phyloP scores from a whole-genome alignment of 2,797 vertebrate genomes.

The Centroberyx gerrardi region DNA sequence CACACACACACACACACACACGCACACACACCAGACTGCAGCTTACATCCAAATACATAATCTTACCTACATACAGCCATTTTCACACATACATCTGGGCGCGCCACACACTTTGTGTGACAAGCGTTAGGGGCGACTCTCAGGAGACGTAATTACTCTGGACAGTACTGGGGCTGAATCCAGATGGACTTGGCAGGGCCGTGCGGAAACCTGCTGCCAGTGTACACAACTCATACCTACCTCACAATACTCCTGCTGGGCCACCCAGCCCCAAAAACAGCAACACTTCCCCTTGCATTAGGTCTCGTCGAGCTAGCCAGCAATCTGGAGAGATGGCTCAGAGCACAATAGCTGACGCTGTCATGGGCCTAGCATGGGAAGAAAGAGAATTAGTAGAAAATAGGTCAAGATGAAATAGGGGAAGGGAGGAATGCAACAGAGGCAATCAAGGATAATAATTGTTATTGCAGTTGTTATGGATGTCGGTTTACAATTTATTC shows the following conservation, averaged over 20 bases:
- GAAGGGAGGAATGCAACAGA: slow-evolving; percentile 10
- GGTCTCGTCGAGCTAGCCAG: slow-evolving; percentile 29
- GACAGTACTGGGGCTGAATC: slow-evolving; percentile 68
- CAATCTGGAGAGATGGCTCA: slow-evolving; percentile 49
- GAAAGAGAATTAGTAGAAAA: slow-evolving; percentile 32
- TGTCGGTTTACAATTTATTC: slow-evolving; percentile 4
- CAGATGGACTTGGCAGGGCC: slow-evolving; percentile 75
- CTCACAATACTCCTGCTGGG: slow-evolving; percentile 20
- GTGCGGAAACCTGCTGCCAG: slow-evolving; percentile 62
- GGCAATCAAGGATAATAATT: slow-evolving; percentile 33
- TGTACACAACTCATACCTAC: slow-evolving; percentile 64
- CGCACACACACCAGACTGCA: not conserved
- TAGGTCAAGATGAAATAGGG: slow-evolving; percentile 21
- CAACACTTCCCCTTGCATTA: slow-evolving; percentile 42
- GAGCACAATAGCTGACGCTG: slow-evolving; percentile 36
- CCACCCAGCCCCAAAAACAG: slow-evolving; percentile 50
- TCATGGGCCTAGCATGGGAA: not conserved
- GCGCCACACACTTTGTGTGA: slow-evolving; percentile 17
- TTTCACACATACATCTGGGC: slow-evolving; percentile 19
- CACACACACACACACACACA: slow-evolving; percentile 23
- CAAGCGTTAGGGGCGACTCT: slow-evolving; percentile 49
- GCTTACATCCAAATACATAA: slow-evolving; percentile 23
- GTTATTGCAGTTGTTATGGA: slow-evolving; percentile 27
- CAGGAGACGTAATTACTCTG: slow-evolving; percentile 76
- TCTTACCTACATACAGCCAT: slow-evolving; percentile 37